Percentiles rank a stretch among this genome's conserved stretches.
Evolutionary conservation across 2,888 invertebrate genomes (phyloP).

Genomic region (Trissolcus brochymenae): DNA sequence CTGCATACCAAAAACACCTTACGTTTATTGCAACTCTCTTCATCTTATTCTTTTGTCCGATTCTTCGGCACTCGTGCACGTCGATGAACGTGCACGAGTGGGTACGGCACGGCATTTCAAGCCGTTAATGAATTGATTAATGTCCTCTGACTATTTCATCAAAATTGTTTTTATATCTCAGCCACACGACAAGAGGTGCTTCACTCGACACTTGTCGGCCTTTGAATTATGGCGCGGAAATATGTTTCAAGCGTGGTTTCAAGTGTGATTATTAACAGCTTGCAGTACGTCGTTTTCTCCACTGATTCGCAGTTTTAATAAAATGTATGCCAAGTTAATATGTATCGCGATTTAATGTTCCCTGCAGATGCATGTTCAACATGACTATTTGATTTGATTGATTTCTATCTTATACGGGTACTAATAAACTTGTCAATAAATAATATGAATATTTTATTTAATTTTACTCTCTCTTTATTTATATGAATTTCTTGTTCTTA

Average conservation of each 20-base stretch:
- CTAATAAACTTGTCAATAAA: slow-evolving; percentile 5
- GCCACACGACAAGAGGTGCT: slow-evolving; percentile 46
- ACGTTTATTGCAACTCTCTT: background rate
- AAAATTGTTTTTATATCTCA: slow-evolving; percentile 61
- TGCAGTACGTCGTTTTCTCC: slow-evolving; percentile 38
- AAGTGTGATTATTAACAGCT: slow-evolving; percentile 53
- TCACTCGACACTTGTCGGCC: slow-evolving; percentile 50
- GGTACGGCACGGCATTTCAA: slow-evolving; percentile 49
- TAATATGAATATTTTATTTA: background rate
- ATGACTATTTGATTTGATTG: slow-evolving; percentile 20
- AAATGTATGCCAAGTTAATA: slow-evolving; percentile 9
- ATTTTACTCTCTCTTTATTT: background rate
- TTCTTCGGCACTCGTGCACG: slow-evolving; percentile 50
- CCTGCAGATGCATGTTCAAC: slow-evolving; percentile 10
- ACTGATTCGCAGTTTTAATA: slow-evolving; percentile 24
- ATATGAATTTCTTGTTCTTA: too few relatives aligned
- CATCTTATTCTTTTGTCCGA: slow-evolving; percentile 47
- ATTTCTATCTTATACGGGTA: slow-evolving; percentile 1
- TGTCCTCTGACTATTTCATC: slow-evolving; percentile 65
- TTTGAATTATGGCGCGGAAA: slow-evolving; percentile 61
- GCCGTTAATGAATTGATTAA: slow-evolving; percentile 65
- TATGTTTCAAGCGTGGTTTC: slow-evolving; percentile 48
- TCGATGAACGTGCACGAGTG: slow-evolving; percentile 54
- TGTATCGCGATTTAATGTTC: slow-evolving; percentile 21
- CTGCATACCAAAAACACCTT: too few relatives aligned